Conservation (phyloP, 2,888 invertebrate species). For the Pseudococcus jackbeardsleyi region DNA sequence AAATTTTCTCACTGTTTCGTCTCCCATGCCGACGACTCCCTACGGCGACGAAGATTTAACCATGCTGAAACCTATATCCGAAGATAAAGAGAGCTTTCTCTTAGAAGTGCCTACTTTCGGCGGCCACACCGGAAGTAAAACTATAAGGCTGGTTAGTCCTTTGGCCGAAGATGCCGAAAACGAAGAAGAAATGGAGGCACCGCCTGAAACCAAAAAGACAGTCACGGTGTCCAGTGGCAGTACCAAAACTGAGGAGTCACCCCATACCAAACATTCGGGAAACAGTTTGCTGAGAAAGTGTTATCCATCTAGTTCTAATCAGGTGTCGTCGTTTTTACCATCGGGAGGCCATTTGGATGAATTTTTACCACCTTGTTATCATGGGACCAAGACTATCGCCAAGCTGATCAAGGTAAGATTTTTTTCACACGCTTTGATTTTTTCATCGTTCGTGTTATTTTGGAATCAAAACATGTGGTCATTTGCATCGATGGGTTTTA, state of each 20-base stretch:
- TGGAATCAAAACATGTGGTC: background rate
- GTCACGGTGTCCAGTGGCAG: conserved; percentile 58
- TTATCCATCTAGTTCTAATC: conserved; percentile 70
- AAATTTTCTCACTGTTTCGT: background rate
- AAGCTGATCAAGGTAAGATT: conserved; percentile 74
- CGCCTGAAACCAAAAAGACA: conserved; percentile 10
- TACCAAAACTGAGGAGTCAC: conserved; percentile 57
- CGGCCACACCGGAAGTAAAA: conserved; percentile 65
- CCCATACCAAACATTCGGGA: conserved; percentile 59
- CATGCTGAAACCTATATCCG: conserved; percentile 69
- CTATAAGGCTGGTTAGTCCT: conserved; percentile 68
- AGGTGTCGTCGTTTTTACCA: conserved; percentile 70
- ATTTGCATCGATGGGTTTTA: background rate
- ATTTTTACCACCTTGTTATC: conserved; percentile 74
- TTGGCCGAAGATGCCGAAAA: conserved; percentile 69
- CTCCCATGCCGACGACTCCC: conserved; percentile 61
- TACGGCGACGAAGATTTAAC: conserved; percentile 60
- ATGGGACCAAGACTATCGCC: conserved; percentile 73
- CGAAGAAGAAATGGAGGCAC: conserved; percentile 66
- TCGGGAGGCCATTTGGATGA: conserved; percentile 71
- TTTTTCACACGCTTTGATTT: background rate
- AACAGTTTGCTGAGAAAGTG: conserved; percentile 70
- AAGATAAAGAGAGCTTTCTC: conserved; percentile 69
- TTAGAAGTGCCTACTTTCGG: conserved; percentile 69
- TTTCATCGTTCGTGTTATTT: background rate